Percentiles rank a stretch among this genome's conserved stretches.
phyloP scores from a whole-genome alignment of 2,113 vertebrate genomes.

The Labeo catla region DNA sequence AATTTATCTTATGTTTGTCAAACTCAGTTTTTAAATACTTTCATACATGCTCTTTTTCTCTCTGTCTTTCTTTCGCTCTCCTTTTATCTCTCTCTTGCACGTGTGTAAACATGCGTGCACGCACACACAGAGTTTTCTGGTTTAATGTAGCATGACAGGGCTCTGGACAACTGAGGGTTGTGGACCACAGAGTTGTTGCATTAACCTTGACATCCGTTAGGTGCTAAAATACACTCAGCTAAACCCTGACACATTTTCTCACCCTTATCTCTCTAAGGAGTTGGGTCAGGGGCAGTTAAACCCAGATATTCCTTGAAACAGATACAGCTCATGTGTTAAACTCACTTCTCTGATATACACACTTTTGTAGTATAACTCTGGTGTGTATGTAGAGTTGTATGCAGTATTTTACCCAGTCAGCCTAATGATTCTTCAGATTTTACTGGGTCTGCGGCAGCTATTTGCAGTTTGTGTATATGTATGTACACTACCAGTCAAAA shows the following conservation, averaged over 20 bases:
- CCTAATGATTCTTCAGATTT: background rate
- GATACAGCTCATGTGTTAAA: constrained; percentile 1
- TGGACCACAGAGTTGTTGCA: constrained; percentile 53
- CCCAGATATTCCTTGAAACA: constrained; percentile 5
- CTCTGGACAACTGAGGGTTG: constrained; percentile 41
- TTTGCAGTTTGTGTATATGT: no score
- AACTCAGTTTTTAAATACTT: no score
- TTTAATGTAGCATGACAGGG: constrained; percentile 59
- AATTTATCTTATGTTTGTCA: no score
- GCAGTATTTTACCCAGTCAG: background rate
- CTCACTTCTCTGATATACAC: constrained; percentile 17
- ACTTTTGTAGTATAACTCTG: background rate
- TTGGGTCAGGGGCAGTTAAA: constrained; percentile 43
- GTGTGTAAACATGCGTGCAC: constrained; percentile 19
- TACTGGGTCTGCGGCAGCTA: background rate
- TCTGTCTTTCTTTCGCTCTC: background rate
- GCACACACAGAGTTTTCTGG: constrained; percentile 39
- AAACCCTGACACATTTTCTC: constrained; percentile 61
- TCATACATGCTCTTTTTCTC: background rate
- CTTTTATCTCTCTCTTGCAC: background rate
- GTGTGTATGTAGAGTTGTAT: background rate
- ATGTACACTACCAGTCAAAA: no score
- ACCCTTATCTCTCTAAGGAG: constrained; percentile 46
- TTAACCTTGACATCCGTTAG: constrained; percentile 64
- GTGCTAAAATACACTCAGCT: constrained; percentile 56